Percentiles rank a stretch among this genome's conserved stretches.
Evolutionary conservation across 2,888 invertebrate species (phyloP).

Genomic region (Cerastis leucographa): DNA sequence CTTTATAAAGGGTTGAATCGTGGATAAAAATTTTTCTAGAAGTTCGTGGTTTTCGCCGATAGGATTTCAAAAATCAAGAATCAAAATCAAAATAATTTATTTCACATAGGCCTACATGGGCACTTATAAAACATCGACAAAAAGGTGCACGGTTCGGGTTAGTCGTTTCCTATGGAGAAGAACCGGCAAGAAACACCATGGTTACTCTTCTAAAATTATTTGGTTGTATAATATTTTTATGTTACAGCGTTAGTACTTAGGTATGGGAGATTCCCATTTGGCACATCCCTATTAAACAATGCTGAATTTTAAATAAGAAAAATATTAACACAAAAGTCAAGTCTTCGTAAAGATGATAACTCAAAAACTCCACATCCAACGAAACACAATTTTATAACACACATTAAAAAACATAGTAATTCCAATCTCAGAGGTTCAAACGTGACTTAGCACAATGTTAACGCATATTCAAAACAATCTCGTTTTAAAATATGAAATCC

Average conservation of each 20-base stretch:
- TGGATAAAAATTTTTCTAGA: background rate
- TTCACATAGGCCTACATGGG: too few relatives aligned
- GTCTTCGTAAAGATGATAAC: background rate
- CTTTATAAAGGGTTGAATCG: too few relatives aligned
- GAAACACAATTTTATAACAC: constrained; percentile 23
- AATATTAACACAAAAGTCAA: background rate
- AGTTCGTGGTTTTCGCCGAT: background rate
- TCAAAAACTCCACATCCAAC: background rate
- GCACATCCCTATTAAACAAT: background rate
- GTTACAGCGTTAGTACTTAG: too few relatives aligned
- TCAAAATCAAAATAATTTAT: too few relatives aligned
- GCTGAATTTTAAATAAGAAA: background rate
- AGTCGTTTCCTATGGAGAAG: too few relatives aligned
- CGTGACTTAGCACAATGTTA: constrained; percentile 85
- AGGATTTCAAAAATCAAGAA: too few relatives aligned
- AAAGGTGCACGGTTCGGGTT: too few relatives aligned
- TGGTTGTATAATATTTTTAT: too few relatives aligned
- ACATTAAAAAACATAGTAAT: constrained; percentile 58
- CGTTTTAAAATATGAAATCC: constrained; percentile 89
- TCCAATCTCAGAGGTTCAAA: constrained; percentile 64
- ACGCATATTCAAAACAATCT: constrained; percentile 83
- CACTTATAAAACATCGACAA: too few relatives aligned
- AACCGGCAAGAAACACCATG: too few relatives aligned
- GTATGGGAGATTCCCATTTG: too few relatives aligned
- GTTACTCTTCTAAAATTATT: too few relatives aligned